Percentiles rank a stretch among this genome's conserved stretches.
phyloP scores from a whole-genome alignment of 2,797 vertebrate species.

The Chelidonichthys spinosus region DNA sequence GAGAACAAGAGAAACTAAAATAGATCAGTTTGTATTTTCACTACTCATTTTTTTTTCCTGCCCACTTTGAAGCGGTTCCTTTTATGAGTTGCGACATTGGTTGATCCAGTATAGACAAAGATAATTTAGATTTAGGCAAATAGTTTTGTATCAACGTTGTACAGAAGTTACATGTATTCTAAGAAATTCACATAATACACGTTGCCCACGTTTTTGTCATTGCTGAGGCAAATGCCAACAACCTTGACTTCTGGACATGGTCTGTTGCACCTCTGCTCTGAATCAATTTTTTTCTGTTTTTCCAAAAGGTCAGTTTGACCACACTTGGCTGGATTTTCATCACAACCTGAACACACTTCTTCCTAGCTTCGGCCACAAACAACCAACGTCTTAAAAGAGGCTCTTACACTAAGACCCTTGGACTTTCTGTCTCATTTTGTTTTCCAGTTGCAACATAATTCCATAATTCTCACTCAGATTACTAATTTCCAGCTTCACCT shows the following conservation, averaged over 20 bases:
- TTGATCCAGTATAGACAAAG: background rate
- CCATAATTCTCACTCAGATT: background rate
- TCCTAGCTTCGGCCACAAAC: background rate
- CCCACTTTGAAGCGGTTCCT: background rate
- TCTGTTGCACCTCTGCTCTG: slow-evolving; percentile 34
- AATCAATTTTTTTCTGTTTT: slow-evolving; percentile 35
- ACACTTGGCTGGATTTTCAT: slow-evolving; percentile 42
- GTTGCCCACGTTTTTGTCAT: background rate
- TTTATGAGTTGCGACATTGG: background rate
- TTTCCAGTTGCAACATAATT: background rate
- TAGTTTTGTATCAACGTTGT: background rate
- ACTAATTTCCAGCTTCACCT: background rate
- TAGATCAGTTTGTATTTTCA: background rate
- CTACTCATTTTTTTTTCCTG: background rate
- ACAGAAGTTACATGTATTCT: background rate
- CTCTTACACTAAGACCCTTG: background rate
- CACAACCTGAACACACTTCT: slow-evolving; percentile 6
- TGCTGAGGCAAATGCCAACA: slow-evolving; percentile 26
- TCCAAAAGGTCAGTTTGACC: slow-evolving; percentile 52
- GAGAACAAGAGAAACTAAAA: slow-evolving; percentile 22
- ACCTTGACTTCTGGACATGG: slow-evolving; percentile 34
- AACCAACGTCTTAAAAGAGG: slow-evolving; percentile 7
- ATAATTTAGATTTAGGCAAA: background rate
- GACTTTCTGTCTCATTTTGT: slow-evolving; percentile 8
- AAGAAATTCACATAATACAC: background rate